Evolutionary conservation across 2,797 vertebrate species (phyloP).

Genomic region (Tarsius wallacei): DNA sequence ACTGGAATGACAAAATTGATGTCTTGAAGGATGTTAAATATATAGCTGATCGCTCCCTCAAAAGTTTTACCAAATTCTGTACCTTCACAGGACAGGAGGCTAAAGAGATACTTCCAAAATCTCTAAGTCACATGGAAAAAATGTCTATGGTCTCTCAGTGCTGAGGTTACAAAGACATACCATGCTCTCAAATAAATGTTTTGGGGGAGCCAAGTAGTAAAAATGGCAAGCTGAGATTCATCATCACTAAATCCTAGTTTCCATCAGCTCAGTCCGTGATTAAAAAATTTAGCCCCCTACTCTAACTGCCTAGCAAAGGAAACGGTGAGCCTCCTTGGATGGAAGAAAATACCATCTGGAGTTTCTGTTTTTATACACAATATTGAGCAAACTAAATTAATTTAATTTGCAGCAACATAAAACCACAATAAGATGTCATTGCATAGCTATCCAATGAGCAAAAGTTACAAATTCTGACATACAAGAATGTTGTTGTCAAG

Average conservation of each 20-base stretch:
- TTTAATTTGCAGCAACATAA: background rate
- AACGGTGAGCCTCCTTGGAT: background rate
- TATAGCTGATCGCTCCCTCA: background rate
- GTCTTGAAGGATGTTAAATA: background rate
- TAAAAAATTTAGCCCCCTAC: background rate
- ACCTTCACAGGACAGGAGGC: background rate
- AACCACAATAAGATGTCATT: background rate
- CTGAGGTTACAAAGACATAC: background rate
- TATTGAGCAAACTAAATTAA: background rate
- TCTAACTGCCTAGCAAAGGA: background rate
- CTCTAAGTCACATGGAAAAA: background rate
- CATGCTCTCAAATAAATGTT: background rate
- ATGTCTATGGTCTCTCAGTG: background rate
- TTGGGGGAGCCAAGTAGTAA: background rate
- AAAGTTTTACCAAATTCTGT: background rate
- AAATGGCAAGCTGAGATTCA: background rate
- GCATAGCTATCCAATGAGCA: background rate
- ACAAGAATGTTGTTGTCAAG: background rate
- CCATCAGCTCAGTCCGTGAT: background rate
- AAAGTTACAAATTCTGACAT: background rate
- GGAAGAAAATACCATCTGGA: background rate
- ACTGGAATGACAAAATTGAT: background rate
- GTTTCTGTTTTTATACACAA: background rate
- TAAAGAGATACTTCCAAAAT: background rate
- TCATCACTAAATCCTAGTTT: background rate